Conservation (phyloP, 2,888 invertebrate genomes). For the Lasius platythorax region DNA sequence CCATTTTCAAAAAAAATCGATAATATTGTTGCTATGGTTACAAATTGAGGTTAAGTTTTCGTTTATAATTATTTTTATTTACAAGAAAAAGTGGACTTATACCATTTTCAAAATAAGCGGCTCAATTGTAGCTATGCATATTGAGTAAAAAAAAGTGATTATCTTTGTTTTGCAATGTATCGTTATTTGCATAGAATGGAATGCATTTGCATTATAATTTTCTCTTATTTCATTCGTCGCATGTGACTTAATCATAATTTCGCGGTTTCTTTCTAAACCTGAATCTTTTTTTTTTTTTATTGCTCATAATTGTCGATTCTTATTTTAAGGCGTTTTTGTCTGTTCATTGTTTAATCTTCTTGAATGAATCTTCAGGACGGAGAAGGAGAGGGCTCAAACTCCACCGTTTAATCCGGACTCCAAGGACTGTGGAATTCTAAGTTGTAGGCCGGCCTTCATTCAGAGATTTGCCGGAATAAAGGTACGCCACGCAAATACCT, state of each 20-base stretch:
- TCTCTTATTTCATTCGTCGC: neutral
- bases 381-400: slow-evolving; percentile 84
- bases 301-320: slow-evolving; percentile 3
- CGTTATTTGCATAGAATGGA: neutral
- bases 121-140: too few relatives aligned
- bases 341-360: slow-evolving; percentile 30
- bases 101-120: too few relatives aligned
- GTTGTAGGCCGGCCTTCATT: slow-evolving; percentile 94
- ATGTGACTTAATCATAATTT: neutral
- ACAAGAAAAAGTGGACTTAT: too few relatives aligned
- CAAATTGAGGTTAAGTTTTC: too few relatives aligned
- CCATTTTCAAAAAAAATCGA: too few relatives aligned
- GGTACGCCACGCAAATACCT: slow-evolving; percentile 86
- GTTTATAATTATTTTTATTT: too few relatives aligned
- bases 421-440: slow-evolving; percentile 95
- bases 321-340: neutral
- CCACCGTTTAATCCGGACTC: slow-evolving; percentile 87
- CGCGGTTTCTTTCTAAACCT: neutral
- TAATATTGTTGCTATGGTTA: too few relatives aligned
- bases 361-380: slow-evolving; percentile 76
- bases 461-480: slow-evolving; percentile 96
- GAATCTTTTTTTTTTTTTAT: neutral
- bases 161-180: neutral
- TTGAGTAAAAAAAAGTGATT: neutral
- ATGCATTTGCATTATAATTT: neutral